These are phyloP conservation scores for Trachelus tabidus DNA, from an alignment of 2,888 invertebrate genomes.

Conservation along the genomic window DNA sequence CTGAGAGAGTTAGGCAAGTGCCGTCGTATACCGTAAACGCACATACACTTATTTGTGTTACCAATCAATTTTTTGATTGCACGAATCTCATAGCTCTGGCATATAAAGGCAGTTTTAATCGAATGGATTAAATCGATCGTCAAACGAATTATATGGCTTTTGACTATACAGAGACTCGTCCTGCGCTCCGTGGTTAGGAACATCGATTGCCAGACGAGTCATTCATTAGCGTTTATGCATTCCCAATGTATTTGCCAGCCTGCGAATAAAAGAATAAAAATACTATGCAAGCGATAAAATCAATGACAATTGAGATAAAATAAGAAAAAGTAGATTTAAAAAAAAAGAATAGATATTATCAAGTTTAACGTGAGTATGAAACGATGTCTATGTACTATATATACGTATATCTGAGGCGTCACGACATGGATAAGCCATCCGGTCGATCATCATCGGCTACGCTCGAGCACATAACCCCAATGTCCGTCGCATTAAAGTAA, in stretches of 20 bases:
- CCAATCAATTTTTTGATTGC: not conserved
- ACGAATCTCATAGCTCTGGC: not conserved
- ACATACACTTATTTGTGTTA: slow-evolving; percentile 12
- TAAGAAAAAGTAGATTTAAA: not conserved
- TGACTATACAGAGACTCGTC: not conserved
- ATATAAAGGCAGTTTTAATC: not conserved
- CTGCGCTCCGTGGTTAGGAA: not conserved
- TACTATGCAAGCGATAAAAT: not conserved
- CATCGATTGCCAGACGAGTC: slow-evolving; percentile 2
- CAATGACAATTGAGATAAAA: not conserved
- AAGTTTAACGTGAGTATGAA: not conserved
- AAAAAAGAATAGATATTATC: not conserved
- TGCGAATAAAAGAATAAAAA: not conserved
- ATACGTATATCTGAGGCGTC: not conserved
- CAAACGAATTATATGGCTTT: not conserved
- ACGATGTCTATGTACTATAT: not conserved
- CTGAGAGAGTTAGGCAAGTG: not conserved
- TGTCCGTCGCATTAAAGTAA: not conserved
- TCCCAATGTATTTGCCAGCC: slow-evolving; percentile 21
- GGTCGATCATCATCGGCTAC: not conserved
- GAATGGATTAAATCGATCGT: not conserved
- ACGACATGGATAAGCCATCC: not conserved
- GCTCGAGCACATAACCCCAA: not conserved
- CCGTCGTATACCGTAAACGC: not conserved
- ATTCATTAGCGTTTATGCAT: slow-evolving; percentile 28